Evolutionary conservation across 2,888 invertebrate species (phyloP), one percentile per base, ranked within the genome.

Genomic region (Archips crataeganus): DNA sequence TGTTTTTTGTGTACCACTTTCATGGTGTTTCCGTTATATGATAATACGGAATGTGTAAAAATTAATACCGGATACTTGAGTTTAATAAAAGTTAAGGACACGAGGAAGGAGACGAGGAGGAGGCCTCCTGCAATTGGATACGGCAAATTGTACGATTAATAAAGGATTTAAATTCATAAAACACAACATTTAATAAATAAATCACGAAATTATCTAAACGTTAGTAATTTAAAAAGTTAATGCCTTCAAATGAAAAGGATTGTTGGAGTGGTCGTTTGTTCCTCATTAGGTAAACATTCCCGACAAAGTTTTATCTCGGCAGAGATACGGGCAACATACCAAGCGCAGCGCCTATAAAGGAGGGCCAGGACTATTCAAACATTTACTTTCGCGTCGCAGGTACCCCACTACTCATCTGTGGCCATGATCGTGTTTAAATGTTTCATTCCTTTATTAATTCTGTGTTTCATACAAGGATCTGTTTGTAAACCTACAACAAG

Each of bases 271-370:
- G 86, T 87, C 85, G 85, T 87, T 86, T 84, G 82, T 87, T 80
- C 80, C 88, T 90, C 92, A 90, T 93, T 92, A 94, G 79, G 88
- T 88, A 93, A 94, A 94, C 92, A 94, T 94, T 94, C 90, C 91
- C 90, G 84, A 84, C 82, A 78, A 78, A 75, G 77, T 78, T 85
- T 93, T 94, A 94, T 94, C 94, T 91, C 79, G 11, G 63, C 71
- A 65, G 77, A 90, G 93, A 94, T 94, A 93, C 87, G 86, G 82
- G 47, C 64, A 51, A 80, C 84, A 82, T 85, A 87, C 84, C 80
- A 83, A 75, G 70, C 73, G 70, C 78, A 82, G 80, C 82, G 75
- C 79, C 82, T 89, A 90, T 94, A 93, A 92, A 83, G 83, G 83
- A 77, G 80, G 83, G 80, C 77, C 77, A 82, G 85, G 85, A 83